These are phyloP conservation scores for Corvus cornix DNA, from an alignment of 2,113 vertebrate species.

Conservation along the genomic window DNA sequence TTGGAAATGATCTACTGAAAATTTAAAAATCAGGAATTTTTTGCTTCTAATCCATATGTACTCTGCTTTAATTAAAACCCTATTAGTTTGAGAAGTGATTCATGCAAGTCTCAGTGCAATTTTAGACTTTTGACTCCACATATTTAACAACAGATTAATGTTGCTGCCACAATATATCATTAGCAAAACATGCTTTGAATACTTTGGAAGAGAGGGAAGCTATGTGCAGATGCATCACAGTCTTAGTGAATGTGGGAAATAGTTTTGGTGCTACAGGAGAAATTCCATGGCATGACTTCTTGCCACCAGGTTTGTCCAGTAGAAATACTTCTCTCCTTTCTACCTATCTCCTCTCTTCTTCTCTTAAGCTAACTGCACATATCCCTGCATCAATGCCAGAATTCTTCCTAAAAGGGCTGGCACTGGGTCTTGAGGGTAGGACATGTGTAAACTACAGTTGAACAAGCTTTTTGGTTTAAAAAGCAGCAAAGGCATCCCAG, in stretches of 20 bases:
- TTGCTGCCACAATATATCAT: not conserved
- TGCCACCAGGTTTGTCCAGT: not conserved
- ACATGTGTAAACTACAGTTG: not conserved
- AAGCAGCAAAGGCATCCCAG: not conserved
- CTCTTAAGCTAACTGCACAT: not conserved
- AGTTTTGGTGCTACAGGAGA: not conserved
- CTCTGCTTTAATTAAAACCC: not conserved
- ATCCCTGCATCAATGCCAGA: not conserved
- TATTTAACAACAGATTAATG: conserved; percentile 18
- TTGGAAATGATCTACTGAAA: not conserved
- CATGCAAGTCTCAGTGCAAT: not conserved
- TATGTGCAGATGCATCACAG: not conserved
- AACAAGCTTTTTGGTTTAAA: not conserved
- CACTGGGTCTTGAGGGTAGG: not conserved
- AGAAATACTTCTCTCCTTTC: not conserved
- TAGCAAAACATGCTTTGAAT: not conserved
- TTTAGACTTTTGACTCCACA: not conserved
- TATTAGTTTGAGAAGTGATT: not conserved
- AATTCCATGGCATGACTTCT: not conserved
- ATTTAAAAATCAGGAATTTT: not conserved
- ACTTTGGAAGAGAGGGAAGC: not conserved
- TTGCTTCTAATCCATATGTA: not conserved
- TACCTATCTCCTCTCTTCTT: not conserved
- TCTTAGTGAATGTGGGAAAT: not conserved
- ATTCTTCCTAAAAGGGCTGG: not conserved